A percentile compares a stretch with the other conserved stretches of the same genome.
phyloP scores from a whole-genome alignment of 2,888 invertebrate genomes.

The Oligia fasciuncula region DNA sequence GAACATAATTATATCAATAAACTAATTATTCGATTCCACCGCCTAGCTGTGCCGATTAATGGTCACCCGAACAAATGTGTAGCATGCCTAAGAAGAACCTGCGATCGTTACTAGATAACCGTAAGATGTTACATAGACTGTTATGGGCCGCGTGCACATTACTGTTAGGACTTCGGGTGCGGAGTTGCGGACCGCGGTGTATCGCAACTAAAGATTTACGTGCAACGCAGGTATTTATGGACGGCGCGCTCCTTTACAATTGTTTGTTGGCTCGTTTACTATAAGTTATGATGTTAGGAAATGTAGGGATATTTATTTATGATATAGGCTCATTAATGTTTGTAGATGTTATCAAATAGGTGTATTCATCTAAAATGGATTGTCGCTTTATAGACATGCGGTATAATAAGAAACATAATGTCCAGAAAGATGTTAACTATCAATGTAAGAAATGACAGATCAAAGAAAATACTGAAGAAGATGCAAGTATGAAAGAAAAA shows the following conservation, averaged over 20 bases:
- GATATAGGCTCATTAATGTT: not conserved
- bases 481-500: not conserved
- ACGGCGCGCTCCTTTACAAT: constrained; percentile 24
- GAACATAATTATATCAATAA: not conserved
- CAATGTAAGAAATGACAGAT: not conserved
- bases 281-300: constrained; percentile 40
- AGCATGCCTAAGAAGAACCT: constrained; percentile 35
- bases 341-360: not conserved
- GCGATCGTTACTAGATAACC: constrained; percentile 55
- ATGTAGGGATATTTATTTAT: constrained; percentile 34
- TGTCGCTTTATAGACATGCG: not conserved
- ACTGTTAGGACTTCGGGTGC: constrained; percentile 41
- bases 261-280: constrained; percentile 35
- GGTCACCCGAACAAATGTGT: constrained; percentile 2
- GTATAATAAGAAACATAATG: not conserved
- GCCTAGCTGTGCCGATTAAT: not conserved
- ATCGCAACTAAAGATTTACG: constrained; percentile 52
- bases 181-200: constrained; percentile 28
- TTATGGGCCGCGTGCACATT: constrained; percentile 46
- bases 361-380: not conserved
- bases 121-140: constrained; percentile 54
- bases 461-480: not conserved
- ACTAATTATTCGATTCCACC: not conserved
- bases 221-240: constrained; percentile 45
- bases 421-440: not conserved